Evolutionary conservation across 2,888 invertebrate species (phyloP).

Genomic region (Pediacus dermestoides): DNA sequence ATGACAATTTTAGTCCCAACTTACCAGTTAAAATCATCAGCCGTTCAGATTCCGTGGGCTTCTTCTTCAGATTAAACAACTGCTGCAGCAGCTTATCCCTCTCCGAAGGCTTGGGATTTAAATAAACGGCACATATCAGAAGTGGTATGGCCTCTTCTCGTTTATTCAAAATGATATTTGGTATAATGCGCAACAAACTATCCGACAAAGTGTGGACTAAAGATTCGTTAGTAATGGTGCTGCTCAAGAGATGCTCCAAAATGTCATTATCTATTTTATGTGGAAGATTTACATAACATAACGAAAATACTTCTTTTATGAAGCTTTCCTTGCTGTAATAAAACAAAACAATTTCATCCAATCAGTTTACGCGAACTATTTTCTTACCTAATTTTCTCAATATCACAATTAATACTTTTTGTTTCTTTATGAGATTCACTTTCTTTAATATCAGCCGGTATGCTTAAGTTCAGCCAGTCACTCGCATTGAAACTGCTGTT

Average conservation of each 20-base stretch:
- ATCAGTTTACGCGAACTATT: too few relatives aligned
- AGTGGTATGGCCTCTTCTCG: slow-evolving; percentile 67
- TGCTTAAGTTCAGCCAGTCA: slow-evolving; percentile 50
- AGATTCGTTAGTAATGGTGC: slow-evolving; percentile 45
- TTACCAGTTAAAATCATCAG: slow-evolving; percentile 55
- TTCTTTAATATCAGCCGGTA: slow-evolving; percentile 22
- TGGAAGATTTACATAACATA: slow-evolving; percentile 50
- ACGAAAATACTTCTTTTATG: slow-evolving; percentile 53
- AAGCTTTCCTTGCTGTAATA: slow-evolving; percentile 58
- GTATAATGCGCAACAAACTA: slow-evolving; percentile 61
- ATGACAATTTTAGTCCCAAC: slow-evolving; percentile 3
- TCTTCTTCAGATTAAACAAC: slow-evolving; percentile 68
- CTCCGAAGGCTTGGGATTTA: slow-evolving; percentile 57
- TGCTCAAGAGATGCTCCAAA: slow-evolving; percentile 45
- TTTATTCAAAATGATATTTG: slow-evolving; percentile 65
- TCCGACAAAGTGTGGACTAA: slow-evolving; percentile 55
- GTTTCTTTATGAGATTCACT: slow-evolving; percentile 14
- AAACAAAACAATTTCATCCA: slow-evolving; percentile 26
- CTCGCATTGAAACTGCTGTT: slow-evolving; percentile 43
- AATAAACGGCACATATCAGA: slow-evolving; percentile 58
- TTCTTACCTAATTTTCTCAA: slow-evolving; percentile 11
- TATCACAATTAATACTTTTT: slow-evolving; percentile 16
- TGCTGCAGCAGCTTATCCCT: slow-evolving; percentile 63
- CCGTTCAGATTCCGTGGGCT: slow-evolving; percentile 65
- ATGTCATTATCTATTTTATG: slow-evolving; percentile 39